phyloP scores from a whole-genome alignment of 2,113 vertebrate species.

The Silurus meridionalis region DNA sequence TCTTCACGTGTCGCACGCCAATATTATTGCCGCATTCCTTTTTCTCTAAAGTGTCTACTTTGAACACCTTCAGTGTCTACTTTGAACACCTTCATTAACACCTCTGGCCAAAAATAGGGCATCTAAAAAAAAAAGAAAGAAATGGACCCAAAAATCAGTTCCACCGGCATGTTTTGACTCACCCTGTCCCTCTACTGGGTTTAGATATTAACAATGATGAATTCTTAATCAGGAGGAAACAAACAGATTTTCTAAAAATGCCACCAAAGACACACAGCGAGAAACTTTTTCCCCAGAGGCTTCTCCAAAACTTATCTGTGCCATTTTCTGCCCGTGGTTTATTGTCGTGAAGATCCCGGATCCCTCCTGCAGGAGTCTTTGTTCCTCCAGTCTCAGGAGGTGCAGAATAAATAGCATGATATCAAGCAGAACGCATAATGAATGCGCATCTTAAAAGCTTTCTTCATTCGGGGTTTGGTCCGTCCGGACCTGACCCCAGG shows the following conservation, averaged over 20 bases:
- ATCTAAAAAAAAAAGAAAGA: slow-evolving; percentile 14
- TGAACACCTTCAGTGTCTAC: slow-evolving; percentile 32
- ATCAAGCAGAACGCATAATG: slow-evolving; percentile 41
- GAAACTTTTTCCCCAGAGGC: slow-evolving; percentile 19
- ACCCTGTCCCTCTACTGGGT: slow-evolving; percentile 40
- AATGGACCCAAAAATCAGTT: too few relatives aligned
- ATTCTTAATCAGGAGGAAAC: slow-evolving; percentile 27
- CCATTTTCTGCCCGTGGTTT: slow-evolving; percentile 36
- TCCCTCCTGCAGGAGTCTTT: slow-evolving; percentile 38
- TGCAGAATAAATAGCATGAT: slow-evolving; percentile 43
- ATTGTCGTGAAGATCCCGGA: slow-evolving; percentile 32
- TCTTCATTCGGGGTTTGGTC: not conserved
- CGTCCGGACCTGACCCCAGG: slow-evolving; percentile 27
- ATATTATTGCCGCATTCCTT: slow-evolving; percentile 24
- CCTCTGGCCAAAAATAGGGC: slow-evolving; percentile 46
- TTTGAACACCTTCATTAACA: slow-evolving; percentile 36
- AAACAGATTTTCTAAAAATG: slow-evolving; percentile 46
- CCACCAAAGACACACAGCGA: slow-evolving; percentile 11
- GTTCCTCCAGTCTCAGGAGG: slow-evolving; percentile 43
- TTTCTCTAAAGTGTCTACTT: slow-evolving; percentile 6
- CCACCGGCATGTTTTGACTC: not conserved
- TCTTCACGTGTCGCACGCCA: slow-evolving; percentile 10
- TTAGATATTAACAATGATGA: slow-evolving; percentile 12
- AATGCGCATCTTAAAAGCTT: slow-evolving; percentile 43
- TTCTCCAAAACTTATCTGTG: slow-evolving; percentile 47